Base-by-base conservation (phyloP, 2,797 vertebrate genomes). In the Oreochromis grahami region DNA sequence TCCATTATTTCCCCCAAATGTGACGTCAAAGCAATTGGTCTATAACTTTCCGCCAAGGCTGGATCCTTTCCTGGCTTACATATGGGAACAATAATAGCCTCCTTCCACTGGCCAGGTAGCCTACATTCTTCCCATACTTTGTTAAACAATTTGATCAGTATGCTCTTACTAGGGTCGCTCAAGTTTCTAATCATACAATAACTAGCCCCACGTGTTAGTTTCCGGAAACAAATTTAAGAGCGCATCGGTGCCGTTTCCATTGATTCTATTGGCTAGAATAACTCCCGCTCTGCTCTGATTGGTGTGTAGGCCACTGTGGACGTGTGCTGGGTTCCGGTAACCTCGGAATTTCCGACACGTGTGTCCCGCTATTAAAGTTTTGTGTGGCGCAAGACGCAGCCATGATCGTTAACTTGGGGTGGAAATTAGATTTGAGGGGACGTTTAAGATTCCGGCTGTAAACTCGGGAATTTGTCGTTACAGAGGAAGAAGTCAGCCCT, bases 201-300 rank as follows among this genome's bases (percentile, higher is more conserved):
- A 21, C 21, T 21, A 41, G 36, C 5, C 1, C 63, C 70, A 41
- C 3, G 45, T 8, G n/a, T 78, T 85, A 19, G 78, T 38, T 50
- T 2, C 14, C 13, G 41, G 15, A 6, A 21, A 32, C 12, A 50
- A 4, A 32, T 9, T 11, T 1, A 2, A 29, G 21, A 24, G 15
- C 26, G 2, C 6, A 0, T 8, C 13, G 2, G 10, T 68, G 38
- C 60, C 38, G 43, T 5, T 34, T 56, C 26, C 29, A 36, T 76
- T 15, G 51, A 65, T 87, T 21, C 48, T 15, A 88, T 91, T 93
- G 91, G 92, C 65, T 53, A 45, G 14, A 43, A 38, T 68, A 14
- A 8, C 7, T 34, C 19, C 60, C 19, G 1, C 60, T 65, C 34
- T 65, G 34, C 19, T 65, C 60, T 65, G 34, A 21, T 65, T 65